Evolutionary conservation across 2,113 vertebrate genomes (phyloP).

Genomic region (Sturnus vulgaris): DNA sequence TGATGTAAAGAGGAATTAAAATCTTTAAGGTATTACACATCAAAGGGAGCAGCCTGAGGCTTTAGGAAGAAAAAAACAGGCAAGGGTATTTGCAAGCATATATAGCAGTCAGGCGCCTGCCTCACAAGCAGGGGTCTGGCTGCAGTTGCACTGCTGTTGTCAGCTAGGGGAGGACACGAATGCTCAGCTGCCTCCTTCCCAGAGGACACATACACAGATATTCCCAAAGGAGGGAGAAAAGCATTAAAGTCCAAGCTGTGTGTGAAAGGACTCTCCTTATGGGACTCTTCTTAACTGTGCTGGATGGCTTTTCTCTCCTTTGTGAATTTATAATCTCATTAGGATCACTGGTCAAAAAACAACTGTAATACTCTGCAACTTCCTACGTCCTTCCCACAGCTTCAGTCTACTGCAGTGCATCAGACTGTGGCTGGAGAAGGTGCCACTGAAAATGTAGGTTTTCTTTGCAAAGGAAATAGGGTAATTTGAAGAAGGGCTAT

Average conservation of each 20-base stretch:
- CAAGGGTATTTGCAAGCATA: conserved; percentile 13
- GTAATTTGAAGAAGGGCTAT: background rate
- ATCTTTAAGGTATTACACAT: conserved; percentile 67
- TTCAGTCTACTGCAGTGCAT: background rate
- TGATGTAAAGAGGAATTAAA: conserved; percentile 66
- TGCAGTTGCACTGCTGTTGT: conserved; percentile 17
- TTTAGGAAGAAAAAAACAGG: conserved; percentile 26
- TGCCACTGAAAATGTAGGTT: background rate
- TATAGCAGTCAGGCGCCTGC: conserved; percentile 32
- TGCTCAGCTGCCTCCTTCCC: background rate
- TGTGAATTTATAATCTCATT: background rate
- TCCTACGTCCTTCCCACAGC: background rate
- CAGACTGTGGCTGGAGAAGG: background rate
- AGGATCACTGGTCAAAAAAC: background rate
- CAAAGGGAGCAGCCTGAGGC: conserved; percentile 53
- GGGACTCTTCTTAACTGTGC: background rate
- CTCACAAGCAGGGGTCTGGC: conserved; percentile 14
- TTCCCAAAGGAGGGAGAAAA: background rate
- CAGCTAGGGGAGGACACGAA: background rate
- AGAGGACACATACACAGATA: background rate
- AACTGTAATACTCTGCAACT: background rate
- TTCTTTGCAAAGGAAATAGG: background rate
- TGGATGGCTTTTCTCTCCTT: background rate
- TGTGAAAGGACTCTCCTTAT: background rate
- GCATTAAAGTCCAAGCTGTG: background rate